phyloP scores from a whole-genome alignment of 2,888 invertebrate species.

The Phengaris arion region DNA sequence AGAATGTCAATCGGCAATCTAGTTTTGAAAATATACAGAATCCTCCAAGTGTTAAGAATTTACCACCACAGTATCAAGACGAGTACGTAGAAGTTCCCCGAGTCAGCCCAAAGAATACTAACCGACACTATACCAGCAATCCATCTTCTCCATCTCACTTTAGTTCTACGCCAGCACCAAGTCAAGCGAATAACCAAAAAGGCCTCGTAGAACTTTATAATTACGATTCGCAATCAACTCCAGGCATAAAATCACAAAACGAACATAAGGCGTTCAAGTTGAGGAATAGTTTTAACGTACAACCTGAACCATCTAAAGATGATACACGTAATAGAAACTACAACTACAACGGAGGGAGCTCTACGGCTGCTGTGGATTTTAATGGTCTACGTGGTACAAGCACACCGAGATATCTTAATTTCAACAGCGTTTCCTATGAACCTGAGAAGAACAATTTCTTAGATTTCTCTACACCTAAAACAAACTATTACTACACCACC shows the following conservation, averaged over 20 bases:
- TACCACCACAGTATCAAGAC: conserved; percentile 66
- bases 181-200: conserved; percentile 63
- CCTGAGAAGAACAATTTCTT: conserved; percentile 65
- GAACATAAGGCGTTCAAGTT: conserved; percentile 62
- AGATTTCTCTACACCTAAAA: conserved; percentile 53
- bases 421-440: conserved; percentile 68
- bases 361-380: conserved; percentile 53
- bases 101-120: conserved; percentile 59
- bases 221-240: conserved; percentile 67
- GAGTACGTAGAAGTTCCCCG: conserved; percentile 73
- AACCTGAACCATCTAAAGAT: conserved; percentile 52
- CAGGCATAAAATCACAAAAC: conserved; percentile 55
- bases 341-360: conserved; percentile 47
- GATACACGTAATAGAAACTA: conserved; percentile 50
- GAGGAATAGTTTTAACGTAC: conserved; percentile 61
- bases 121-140: conserved; percentile 52
- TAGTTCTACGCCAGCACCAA: conserved; percentile 51
- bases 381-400: conserved; percentile 51
- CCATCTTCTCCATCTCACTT: conserved; percentile 55
- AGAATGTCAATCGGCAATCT: conserved; percentile 28
- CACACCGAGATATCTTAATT: conserved; percentile 60
- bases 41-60: conserved; percentile 44
- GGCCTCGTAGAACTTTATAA: conserved; percentile 69
- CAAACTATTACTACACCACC: conserved; percentile 58
- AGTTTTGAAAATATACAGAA: conserved; percentile 46